phyloP scores from a whole-genome alignment of 2,113 vertebrate genomes.

The Willisornis vidua region DNA sequence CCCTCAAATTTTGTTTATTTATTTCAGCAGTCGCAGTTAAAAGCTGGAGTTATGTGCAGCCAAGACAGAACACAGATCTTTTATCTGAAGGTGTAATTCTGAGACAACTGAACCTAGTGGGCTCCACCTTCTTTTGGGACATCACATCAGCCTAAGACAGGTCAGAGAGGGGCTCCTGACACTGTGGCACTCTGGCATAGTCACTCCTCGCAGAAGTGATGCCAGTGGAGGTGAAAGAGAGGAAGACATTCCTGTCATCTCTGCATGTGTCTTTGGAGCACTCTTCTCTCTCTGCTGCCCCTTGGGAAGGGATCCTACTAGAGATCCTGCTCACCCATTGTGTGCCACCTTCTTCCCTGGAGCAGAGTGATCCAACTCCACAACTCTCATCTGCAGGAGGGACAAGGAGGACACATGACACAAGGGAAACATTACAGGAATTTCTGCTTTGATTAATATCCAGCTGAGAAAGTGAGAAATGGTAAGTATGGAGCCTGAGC shows the following conservation, averaged over 20 bases:
- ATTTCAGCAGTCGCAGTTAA: not conserved
- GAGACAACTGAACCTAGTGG: not conserved
- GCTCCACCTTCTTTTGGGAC: not conserved
- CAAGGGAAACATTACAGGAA: not conserved
- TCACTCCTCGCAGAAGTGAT: not conserved
- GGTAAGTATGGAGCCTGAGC: not conserved
- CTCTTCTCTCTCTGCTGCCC: not conserved
- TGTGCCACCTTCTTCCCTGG: accelerated
- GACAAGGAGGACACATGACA: not conserved
- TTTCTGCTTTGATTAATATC: not conserved
- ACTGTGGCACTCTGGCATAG: not conserved
- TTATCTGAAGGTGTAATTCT: not conserved
- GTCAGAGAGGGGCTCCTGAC: not conserved
- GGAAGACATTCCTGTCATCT: not conserved
- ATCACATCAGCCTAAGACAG: not conserved
- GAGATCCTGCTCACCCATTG: not conserved
- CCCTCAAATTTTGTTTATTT: not conserved
- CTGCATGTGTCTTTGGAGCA: not conserved
- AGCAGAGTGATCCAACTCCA: not conserved
- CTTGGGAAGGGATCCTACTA: not conserved
- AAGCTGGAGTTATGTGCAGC: not conserved
- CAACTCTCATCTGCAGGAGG: not conserved
- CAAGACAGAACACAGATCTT: not conserved
- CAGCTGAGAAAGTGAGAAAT: not conserved
- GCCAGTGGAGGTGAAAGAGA: not conserved